These are phyloP conservation scores for Steromphala cineraria DNA, from an alignment of 2,888 invertebrate species.

Conservation along the genomic window DNA sequence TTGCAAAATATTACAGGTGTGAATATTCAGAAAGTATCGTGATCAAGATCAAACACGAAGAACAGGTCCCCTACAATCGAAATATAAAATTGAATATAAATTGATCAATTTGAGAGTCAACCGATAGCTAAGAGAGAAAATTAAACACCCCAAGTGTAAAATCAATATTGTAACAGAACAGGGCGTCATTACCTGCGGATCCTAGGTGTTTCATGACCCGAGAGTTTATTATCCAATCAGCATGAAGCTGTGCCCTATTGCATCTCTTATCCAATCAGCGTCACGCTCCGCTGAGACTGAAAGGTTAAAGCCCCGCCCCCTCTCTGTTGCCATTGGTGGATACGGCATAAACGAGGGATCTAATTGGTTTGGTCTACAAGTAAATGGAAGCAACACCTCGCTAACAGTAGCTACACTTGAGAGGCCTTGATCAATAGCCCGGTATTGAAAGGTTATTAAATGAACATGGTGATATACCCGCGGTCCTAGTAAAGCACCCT, in stretches of 20 bases:
- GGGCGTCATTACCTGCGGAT: no score
- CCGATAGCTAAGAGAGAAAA: neutral
- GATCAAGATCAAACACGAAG: no score
- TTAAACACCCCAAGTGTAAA: no score
- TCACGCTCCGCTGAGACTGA: neutral
- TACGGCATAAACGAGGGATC: neutral
- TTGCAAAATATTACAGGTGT: no score
- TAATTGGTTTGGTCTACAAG: constrained; percentile 10
- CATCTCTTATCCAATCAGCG: neutral
- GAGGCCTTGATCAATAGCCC: neutral
- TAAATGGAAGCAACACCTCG: neutral
- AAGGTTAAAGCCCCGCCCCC: neutral
- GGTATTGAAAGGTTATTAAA: constrained; percentile 14
- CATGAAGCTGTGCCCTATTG: no score
- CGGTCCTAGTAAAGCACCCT: no score
- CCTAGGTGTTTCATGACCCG: neutral
- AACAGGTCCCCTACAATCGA: no score
- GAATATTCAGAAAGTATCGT: no score
- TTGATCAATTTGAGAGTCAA: neutral
- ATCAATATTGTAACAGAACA: no score
- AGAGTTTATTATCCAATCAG: neutral
- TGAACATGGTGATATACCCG: neutral
- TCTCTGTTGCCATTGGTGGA: neutral
- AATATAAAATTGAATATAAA: neutral
- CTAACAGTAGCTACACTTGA: constrained; percentile 5